Conservation (phyloP, 2,888 invertebrate genomes). For the Epinotia brunnichana region DNA sequence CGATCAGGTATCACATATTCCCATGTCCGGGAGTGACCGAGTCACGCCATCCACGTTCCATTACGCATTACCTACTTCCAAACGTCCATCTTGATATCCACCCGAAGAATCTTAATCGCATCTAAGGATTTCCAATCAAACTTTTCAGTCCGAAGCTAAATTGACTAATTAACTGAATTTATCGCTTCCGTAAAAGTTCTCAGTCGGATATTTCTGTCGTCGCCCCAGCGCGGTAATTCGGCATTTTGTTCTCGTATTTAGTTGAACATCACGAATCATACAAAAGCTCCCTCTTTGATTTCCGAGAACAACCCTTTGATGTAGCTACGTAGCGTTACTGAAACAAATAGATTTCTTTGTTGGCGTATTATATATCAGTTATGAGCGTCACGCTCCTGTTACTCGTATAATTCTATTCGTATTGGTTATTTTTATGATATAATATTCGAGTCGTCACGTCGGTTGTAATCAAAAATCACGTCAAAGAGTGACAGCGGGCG, state of each 20-base stretch:
- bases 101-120: constrained; percentile 61
- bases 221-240: constrained; percentile 62
- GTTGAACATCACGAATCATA: constrained; percentile 53
- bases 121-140: constrained; percentile 69
- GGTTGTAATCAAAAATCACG: constrained; percentile 71
- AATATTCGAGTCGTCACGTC: constrained; percentile 61
- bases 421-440: constrained; percentile 56
- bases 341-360: constrained; percentile 57
- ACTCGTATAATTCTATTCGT: constrained; percentile 55
- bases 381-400: constrained; percentile 56
- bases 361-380: constrained; percentile 53
- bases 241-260: constrained; percentile 61
- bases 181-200: constrained; percentile 74
- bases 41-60: constrained; percentile 51
- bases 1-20: constrained; percentile 30
- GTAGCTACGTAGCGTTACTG: constrained; percentile 64
- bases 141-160: constrained; percentile 71
- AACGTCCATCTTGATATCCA: constrained; percentile 47
- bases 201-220: constrained; percentile 66
- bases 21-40: constrained; percentile 49
- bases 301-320: constrained; percentile 67
- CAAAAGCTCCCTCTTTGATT: constrained; percentile 65
- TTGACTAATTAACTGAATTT: constrained; percentile 80
- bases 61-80: constrained; percentile 48
- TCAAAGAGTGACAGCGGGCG: constrained; percentile 55